These are phyloP conservation scores for Drosophila sproati DNA, from an alignment of 1,140 invertebrate species.

Conservation along the genomic window DNA sequence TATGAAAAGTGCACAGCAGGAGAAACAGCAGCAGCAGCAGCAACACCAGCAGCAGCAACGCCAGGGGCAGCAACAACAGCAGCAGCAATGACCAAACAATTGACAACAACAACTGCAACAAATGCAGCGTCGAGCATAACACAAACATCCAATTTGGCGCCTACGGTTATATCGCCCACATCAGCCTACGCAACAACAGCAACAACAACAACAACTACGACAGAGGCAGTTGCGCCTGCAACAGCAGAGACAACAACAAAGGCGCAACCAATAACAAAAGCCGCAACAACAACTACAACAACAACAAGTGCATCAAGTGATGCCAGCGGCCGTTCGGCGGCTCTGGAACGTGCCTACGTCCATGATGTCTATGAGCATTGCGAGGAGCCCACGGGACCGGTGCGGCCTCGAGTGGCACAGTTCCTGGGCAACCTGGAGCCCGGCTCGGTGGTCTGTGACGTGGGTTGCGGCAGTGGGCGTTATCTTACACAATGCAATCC, in stretches of 20 bases:
- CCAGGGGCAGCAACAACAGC: slow-evolving; percentile 35
- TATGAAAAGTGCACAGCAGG: slow-evolving; percentile 54
- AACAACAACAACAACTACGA: slow-evolving; percentile 21
- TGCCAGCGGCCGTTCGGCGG: slow-evolving; percentile 87
- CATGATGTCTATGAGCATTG: slow-evolving; percentile 97
- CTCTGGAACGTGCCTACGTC: slow-evolving; percentile 96
- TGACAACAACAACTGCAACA: slow-evolving; percentile 69
- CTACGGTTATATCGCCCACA: slow-evolving; percentile 72
- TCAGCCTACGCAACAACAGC: slow-evolving; percentile 36
- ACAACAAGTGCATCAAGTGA: slow-evolving; percentile 62
- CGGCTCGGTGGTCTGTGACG: slow-evolving; percentile 95
- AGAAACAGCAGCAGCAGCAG: slow-evolving; percentile 26
- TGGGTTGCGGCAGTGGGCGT: slow-evolving; percentile 97
- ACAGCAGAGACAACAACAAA: slow-evolving; percentile 32
- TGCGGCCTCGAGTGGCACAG: slow-evolving; percentile 93
- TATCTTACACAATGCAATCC: slow-evolving; percentile 94
- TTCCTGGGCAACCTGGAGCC: slow-evolving; percentile 95
- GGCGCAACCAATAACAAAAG: slow-evolving; percentile 25
- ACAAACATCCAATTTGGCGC: slow-evolving; percentile 67
- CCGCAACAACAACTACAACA: slow-evolving; percentile 23
- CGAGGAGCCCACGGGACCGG: slow-evolving; percentile 89
- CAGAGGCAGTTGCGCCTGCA: slow-evolving; percentile 20
- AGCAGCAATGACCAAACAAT: slow-evolving; percentile 76
- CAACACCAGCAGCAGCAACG: slow-evolving; percentile 33
- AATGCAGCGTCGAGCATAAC: slow-evolving; percentile 70